Evolutionary conservation across 2,888 invertebrate genomes (phyloP), one percentile per base, ranked within the genome.

Genomic region (Drosophila pseudotakahashii): DNA sequence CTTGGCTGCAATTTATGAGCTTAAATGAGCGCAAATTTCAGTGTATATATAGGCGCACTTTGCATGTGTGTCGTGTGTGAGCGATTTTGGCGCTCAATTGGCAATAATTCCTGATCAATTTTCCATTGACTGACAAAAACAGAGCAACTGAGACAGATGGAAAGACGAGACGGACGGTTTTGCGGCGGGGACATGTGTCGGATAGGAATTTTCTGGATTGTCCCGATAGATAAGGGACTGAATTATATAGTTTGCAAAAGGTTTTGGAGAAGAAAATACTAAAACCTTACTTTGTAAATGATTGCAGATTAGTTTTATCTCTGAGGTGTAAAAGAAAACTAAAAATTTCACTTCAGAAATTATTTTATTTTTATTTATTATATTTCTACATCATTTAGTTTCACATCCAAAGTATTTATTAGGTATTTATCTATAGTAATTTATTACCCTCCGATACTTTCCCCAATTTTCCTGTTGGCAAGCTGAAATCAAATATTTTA

Each of bases 1-100:
- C 61, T 78, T 73, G 81, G 41, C 59, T 44, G 73, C 85, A 81
- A 83, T 86, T 82, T 86, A 86, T 86, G 84, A 68, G 77, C 64
- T 70, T 66, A 63, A 86, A 78, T 80, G 75, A 86, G 81, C 69
- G 76, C 73, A 68, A 77, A 68, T 66, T 79, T 77, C 54, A 64
- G 53, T 54, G 66, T 42, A 48, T 41, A 48, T 41, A 19, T n/a
- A 30, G 45, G 44, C 44, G 44, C 16, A 32, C 14, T 42, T 19
- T 47, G 30, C 44, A 44, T 59, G 37, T 72, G 67, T 41, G 52
- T 39, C 45, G 36, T 44, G 41, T 45, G 69, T 60, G 53, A 61
- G 70, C 60, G 55, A 80, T 60, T 73, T 82, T 72, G 71, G 67
- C 62, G 50, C 60, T 71, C 74, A 83, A 78, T 82, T 82, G 83